Percentiles rank a stretch among this genome's conserved stretches.
Evolutionary conservation across 1,140 invertebrate species (phyloP).

Genomic region (Battus philenor): DNA sequence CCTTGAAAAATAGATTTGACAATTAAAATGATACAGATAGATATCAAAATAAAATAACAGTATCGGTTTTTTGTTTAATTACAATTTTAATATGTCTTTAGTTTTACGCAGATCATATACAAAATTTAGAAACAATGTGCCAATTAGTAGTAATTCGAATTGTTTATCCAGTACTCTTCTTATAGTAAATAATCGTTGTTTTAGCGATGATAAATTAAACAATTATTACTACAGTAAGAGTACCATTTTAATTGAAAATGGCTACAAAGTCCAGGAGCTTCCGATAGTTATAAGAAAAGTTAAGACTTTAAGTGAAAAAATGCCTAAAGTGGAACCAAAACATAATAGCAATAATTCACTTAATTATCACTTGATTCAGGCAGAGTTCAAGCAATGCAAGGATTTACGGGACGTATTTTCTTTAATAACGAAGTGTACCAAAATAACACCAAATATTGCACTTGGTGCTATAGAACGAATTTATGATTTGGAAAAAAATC

Average conservation of each 20-base stretch:
- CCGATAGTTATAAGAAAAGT: constrained; percentile 80
- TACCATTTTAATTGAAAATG: constrained; percentile 83
- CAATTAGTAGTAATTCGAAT: constrained; percentile 30
- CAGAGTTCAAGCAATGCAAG: constrained; percentile 64
- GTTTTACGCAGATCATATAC: constrained; percentile 49
- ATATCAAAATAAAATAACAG: no score
- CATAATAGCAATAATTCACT: constrained; percentile 32
- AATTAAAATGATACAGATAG: no score
- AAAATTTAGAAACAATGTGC: constrained; percentile 43
- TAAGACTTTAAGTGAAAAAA: constrained; percentile 39
- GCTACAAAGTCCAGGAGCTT: constrained; percentile 80
- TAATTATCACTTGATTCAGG: constrained; percentile 61
- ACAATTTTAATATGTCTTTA: constrained; percentile 44
- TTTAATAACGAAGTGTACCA: constrained; percentile 67
- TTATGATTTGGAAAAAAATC: constrained; percentile 59
- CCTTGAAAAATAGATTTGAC: no score
- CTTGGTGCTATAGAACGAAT: constrained; percentile 69
- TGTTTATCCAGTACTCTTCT: constrained; percentile 23
- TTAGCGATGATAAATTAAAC: constrained; percentile 47
- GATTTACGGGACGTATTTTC: constrained; percentile 65
- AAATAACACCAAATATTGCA: constrained; percentile 70
- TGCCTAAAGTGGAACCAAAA: constrained; percentile 20
- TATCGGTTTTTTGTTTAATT: neutral
- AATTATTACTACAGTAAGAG: constrained; percentile 47
- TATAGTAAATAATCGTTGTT: constrained; percentile 22